phyloP scores from a whole-genome alignment of 2,888 invertebrate species.

The Empis stercorea region DNA sequence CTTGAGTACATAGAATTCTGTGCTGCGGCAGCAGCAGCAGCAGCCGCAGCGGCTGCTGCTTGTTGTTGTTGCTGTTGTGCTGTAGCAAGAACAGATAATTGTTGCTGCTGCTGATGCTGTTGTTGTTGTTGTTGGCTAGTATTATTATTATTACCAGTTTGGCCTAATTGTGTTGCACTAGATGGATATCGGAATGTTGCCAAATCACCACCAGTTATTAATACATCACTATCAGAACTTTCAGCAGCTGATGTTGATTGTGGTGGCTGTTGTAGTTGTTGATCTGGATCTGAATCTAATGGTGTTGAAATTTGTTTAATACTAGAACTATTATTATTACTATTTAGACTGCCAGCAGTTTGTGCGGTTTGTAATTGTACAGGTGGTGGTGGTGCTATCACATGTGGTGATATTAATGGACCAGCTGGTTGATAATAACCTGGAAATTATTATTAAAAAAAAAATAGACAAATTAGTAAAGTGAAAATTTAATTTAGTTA shows the following conservation, averaged over 20 bases:
- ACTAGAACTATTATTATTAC: conserved; percentile 12
- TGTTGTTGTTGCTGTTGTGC: conserved; percentile 21
- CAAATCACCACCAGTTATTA: conserved; percentile 27
- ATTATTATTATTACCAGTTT: not conserved
- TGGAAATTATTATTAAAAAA: conserved; percentile 37
- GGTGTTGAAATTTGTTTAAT: conserved; percentile 33
- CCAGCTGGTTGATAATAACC: conserved; percentile 89
- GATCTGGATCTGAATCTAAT: conserved; percentile 30
- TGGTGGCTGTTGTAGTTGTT: conserved; percentile 29
- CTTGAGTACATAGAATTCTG: conserved; percentile 30
- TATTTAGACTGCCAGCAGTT: conserved; percentile 2
- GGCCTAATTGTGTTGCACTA: conserved; percentile 7
- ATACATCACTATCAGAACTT: conserved; percentile 23
- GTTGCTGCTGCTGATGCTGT: conserved; percentile 21
- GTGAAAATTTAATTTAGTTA: not conserved
- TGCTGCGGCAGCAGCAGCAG: conserved; percentile 26
- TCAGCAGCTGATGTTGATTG: conserved; percentile 28
- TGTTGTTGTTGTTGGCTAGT: conserved; percentile 3
- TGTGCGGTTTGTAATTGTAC: conserved; percentile 16
- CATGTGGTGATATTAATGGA: conserved; percentile 65
- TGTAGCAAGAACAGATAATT: conserved; percentile 5
- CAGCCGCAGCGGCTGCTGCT: conserved; percentile 20
- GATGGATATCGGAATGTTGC: conserved; percentile 26
- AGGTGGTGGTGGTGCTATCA: conserved; percentile 27
- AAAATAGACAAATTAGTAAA: not conserved